phyloP scores from a whole-genome alignment of 35 echinoderm and acorn worm species.

The Acanthaster planci region DNA sequence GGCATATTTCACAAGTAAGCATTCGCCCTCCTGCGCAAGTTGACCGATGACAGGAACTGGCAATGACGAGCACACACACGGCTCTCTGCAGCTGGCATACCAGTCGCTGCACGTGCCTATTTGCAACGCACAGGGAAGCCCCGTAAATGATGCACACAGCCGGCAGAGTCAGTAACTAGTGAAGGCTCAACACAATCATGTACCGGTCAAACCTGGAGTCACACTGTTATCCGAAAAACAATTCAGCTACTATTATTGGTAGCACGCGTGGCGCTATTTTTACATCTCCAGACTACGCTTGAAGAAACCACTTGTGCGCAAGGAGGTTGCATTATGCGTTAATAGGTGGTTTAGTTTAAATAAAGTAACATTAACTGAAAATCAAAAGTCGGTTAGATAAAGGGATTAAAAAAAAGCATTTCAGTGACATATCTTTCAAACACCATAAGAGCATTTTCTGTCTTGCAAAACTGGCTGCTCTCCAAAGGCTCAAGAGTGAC shows the following conservation, averaged over 20 bases:
- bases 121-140: background rate
- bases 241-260: background rate
- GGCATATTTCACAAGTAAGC: too few relatives aligned
- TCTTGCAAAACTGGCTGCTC: too few relatives aligned
- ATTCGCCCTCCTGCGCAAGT: too few relatives aligned
- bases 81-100: background rate
- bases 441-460: too few relatives aligned
- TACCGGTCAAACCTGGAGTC: background rate
- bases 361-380: too few relatives aligned
- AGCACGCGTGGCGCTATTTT: slow-evolving; percentile 14
- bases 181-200: background rate
- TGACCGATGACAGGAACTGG: background rate
- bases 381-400: too few relatives aligned
- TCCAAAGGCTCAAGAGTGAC: too few relatives aligned
- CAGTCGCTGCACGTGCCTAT: slow-evolving; percentile 5
- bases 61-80: slow-evolving; percentile 22
- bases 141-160: slow-evolving; percentile 22
- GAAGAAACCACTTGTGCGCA: background rate
- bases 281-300: background rate
- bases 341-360: too few relatives aligned
- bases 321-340: too few relatives aligned
- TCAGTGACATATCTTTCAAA: too few relatives aligned
- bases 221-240: slow-evolving; percentile 8
- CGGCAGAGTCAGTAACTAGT: slow-evolving; percentile 8
- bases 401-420: too few relatives aligned